Evolutionary conservation across 2,797 vertebrate genomes (phyloP), one percentile per base, ranked within the genome.

Genomic region (Gallirallus australis): DNA sequence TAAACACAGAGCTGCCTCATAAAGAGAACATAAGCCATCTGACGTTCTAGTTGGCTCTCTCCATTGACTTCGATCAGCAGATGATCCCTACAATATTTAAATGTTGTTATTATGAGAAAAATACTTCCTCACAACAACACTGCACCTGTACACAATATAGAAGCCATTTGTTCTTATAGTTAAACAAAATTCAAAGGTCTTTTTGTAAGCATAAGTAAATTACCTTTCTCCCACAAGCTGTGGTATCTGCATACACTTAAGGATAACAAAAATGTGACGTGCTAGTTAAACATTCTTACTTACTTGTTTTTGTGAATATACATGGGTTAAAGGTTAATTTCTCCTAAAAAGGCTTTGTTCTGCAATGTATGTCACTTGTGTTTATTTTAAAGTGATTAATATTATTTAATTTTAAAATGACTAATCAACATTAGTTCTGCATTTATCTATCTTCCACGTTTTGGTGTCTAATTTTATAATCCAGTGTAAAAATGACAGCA

Each of bases 51-150:
- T 99, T 37, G 99, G 99, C 83, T 99, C 99, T 76, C 99, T 98
- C 99, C 99, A 99, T 89, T 99, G 99, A 95, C 99, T 99, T 69
- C 99, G 98, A 97, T 99, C 99, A 57, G 98, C 99, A 53, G 99
- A 99, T 7, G 99, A 99, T 83, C 99, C 99, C 99, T 99, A 85
- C 30, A 97, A 97, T 59, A 33, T 91, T 92, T 57, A 97, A 80
- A 93, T 7, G 35, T 47, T 30, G 27, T 93, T 61, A 72, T 42
- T 82, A 86, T 61, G 15, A 85, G 81, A 95, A 85, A 93, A 50
- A 92, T 1, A 27, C 6, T 85, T 47, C 79, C 37, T 66, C 6
- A 54, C 5, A 79, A 82, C 91, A 94, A 90, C 61, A 60, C 64
- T 25, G 8, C 56, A 92, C 12, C 76, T 45, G 25, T 50, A 92